phyloP scores from a whole-genome alignment of 92 coral and sea anemone genomes.

The Paragorgia papillata region DNA sequence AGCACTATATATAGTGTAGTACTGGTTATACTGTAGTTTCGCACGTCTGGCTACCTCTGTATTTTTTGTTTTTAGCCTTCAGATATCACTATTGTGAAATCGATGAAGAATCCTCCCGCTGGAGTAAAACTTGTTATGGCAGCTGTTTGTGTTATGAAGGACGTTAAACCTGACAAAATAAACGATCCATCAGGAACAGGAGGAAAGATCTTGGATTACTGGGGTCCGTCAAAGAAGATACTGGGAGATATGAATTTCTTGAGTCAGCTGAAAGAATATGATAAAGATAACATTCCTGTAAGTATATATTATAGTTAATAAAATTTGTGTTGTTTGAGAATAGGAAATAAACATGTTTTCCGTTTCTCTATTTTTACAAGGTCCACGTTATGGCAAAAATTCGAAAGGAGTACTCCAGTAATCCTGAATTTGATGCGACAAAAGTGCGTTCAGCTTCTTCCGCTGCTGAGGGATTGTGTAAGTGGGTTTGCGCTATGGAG shows the following conservation, averaged over 20 bases:
- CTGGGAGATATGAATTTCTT: slow-evolving; percentile 98
- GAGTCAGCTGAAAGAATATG: slow-evolving; percentile 85
- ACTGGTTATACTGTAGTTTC: too few relatives aligned
- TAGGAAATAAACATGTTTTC: not conserved
- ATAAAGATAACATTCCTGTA: slow-evolving; percentile 88
- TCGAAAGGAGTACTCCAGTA: slow-evolving; percentile 96
- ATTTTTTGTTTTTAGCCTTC: slow-evolving; percentile 97
- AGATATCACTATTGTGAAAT: slow-evolving; percentile 96
- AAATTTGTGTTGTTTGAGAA: too few relatives aligned
- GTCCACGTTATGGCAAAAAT: slow-evolving; percentile 91
- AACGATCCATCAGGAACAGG: slow-evolving; percentile 99
- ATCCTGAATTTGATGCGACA: slow-evolving; percentile 97
- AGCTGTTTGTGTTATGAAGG: slow-evolving; percentile 98
- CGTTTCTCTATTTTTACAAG: slow-evolving; percentile 38
- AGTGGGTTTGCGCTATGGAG: slow-evolving; percentile 97
- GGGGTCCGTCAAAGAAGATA: slow-evolving; percentile 98
- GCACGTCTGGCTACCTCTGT: too few relatives aligned
- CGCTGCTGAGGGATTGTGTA: slow-evolving; percentile 98
- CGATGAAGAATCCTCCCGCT: slow-evolving; percentile 98
- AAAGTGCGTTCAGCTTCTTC: slow-evolving; percentile 97
- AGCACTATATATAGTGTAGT: too few relatives aligned
- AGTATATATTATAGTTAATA: too few relatives aligned
- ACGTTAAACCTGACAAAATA: slow-evolving; percentile 93
- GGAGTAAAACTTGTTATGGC: slow-evolving; percentile 99
- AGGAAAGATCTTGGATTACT: slow-evolving; percentile 91